Base-by-base conservation (phyloP, 2,888 invertebrate genomes). In the Ormyrus rosae region DNA sequence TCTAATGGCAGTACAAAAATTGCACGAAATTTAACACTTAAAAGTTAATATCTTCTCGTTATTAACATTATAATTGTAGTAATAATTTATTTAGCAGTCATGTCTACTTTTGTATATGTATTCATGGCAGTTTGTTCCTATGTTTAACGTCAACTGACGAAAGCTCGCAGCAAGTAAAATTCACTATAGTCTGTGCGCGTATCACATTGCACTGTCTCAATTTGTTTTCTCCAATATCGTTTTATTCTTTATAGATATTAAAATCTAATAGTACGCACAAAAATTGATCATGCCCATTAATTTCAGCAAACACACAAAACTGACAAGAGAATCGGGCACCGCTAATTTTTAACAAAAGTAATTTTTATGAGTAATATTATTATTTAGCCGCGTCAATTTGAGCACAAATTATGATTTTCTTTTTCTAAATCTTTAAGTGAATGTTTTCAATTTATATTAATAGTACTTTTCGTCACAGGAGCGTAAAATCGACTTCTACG, bases 111-210 rank as follows among this genome's bases (percentile, higher is more conserved):
- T 77, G 51, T 73, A 74, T 78, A 76, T 73, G 69, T 80, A 82
- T 78, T 83, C 81, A 83, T 84, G 86, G 86, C 86, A 87, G 86
- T 86, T 86, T 80, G 76, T 72, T 77, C 72, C 63, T 74, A 79
- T 2, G 74, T 77, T 77, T 80, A 77, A 77, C 45, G 70, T 70
- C 82, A 51, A 74, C 19, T 34, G 76, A 80, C 73, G 56, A 77
- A 34, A 74, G 56, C 65, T 73, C 65, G 63, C 55, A 67, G 51
- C 60, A 6, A 80, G 63, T 74, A 60, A 46, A 77, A 73, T 74
- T 80, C 45, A 72, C 56, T 73, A 68, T 64, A 67, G 51, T 65
- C 65, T 80, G 65, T 77, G 77, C 80, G 77, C 61, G 60, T 80
- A 81, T 81, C 75, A 79, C 75, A 81, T 72, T 72, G 67, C 68